A percentile compares a stretch with the other conserved stretches of the same genome.
Conservation (phyloP, 2,113 vertebrate species). For the Eolophus roseicapilla region DNA sequence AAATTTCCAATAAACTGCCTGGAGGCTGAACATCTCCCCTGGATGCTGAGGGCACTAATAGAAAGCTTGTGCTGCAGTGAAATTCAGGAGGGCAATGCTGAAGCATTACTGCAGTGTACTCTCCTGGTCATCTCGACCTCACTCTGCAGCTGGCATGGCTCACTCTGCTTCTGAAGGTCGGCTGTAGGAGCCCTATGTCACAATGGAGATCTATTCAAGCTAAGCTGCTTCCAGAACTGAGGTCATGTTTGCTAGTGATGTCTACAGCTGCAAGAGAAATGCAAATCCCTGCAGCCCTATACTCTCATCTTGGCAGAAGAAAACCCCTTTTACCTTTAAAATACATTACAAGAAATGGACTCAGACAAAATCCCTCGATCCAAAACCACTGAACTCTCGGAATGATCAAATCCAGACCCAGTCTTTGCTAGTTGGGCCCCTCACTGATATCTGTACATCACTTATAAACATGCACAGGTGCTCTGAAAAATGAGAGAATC, state of each 20-base stretch:
- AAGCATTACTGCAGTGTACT: background rate
- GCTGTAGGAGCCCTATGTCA: background rate
- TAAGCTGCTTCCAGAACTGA: background rate
- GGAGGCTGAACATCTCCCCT: background rate
- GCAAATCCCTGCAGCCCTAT: slow-evolving; percentile 31
- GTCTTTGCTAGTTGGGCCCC: background rate
- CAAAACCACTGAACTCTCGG: background rate
- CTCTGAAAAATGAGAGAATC: background rate
- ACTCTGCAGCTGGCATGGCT: background rate
- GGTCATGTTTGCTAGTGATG: background rate
- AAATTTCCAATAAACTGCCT: background rate
- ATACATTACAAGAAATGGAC: slow-evolving; percentile 14
- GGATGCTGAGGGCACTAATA: background rate
- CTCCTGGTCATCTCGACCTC: background rate
- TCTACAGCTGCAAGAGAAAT: slow-evolving; percentile 45
- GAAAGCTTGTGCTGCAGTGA: fast-evolving
- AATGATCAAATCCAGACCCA: slow-evolving; percentile 42
- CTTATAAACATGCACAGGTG: background rate
- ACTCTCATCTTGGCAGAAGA: slow-evolving; percentile 38
- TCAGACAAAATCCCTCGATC: slow-evolving; percentile 3
- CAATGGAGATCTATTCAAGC: background rate
- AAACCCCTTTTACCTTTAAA: slow-evolving; percentile 55
- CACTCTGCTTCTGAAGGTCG: background rate
- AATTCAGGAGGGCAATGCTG: background rate
- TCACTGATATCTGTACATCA: background rate